Base-by-base conservation (phyloP, 1,140 invertebrate genomes). In the Listronotus bonariensis region DNA sequence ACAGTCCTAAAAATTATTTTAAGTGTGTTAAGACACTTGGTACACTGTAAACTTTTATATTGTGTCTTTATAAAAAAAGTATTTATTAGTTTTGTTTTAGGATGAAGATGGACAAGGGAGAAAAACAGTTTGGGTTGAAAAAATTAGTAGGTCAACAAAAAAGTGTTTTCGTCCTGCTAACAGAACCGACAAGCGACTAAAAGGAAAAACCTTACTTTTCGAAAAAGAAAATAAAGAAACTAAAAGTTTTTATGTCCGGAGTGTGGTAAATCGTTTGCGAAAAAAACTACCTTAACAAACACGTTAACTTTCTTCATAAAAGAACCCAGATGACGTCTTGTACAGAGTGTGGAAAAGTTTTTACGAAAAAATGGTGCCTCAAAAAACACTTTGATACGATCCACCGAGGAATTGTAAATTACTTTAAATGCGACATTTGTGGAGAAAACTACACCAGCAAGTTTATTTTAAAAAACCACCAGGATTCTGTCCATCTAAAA, bases 341-440 rank as follows among this genome's bases (percentile, higher is more conserved):
- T 14, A 14, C n/a, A 17, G 53, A 51, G 12, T 65, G 62, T 15
- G 15, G 17, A 8, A 31, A 48, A 58, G 18, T 36, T 26, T 0
- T 68, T 32, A 36, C 7, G 12, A 36, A 18, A 17, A 45, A 34
- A 58, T 15, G 14, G 40, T n/a, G 31, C 14, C 20, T 59, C 14
- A 62, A 59, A 32, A 46, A 26, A 0, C 67, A 64, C 31, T 52
- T 64, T 18, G 52, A 31, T 49, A 17, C 10, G 20, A 48, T 55
- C 6, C 87, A 86, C 72, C 84, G 80, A 0, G 82, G 83, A 2
- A 45, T 10, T 6, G 18, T 8, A 41, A 46, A 6, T 3, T 41
- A 42, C 11, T 54, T 52, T 20, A 15, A 55, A 20, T 70, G 69
- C 42, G 66, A 65, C 12, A 11, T 55, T 8, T 68, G 69, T 41